Evolutionary conservation across 2,888 invertebrate genomes (phyloP), one percentile per base, ranked within the genome.

Genomic region (Ichneumon xanthorius): DNA sequence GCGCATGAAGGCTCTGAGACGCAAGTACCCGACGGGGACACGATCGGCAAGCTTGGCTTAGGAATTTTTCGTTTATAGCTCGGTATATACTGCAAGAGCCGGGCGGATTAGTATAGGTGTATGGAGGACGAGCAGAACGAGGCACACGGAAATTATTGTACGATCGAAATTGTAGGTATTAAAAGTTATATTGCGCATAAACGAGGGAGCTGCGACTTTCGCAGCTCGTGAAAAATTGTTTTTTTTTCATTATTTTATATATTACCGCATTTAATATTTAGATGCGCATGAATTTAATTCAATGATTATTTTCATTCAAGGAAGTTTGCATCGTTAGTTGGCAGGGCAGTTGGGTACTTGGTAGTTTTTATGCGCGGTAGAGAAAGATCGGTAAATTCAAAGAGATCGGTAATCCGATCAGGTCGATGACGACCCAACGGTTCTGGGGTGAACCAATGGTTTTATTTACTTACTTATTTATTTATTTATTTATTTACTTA

Each of bases 51-150:
- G 58, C 76, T 65, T 53, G 71, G 79, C 75, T 82, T 45, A 76
- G 85, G 85, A 82, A 85, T 85, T 82, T 85, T 82, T 85, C 85
- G 82, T 85, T 85, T 79, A 82, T 79, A 71, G 75, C 79, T 71
- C 79, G 70, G 79, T 76, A 70, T 72, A 70, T 48, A 14, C 26
- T 22, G 26, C 26, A 26, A 58, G 14, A 58, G 14, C 58, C 9
- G 26, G 3, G 22, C 26, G 58, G 58, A 58, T 58, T 58, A 33
- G 63, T 70, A 68, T 71, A 78, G 33, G 45, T 61, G 63, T 26
- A 48, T 30, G 63, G 68, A 79, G 67, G 78, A 85, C 76, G 82
- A 70, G 82, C 55, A 68, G 63, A 78, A 68, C 63, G 85, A 75
- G 82, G 78, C 71, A 79, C 45, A 58, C 76, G 65, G 79, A 82